phyloP scores from a whole-genome alignment of 2,797 vertebrate species.

The Eulemur albifrons region DNA sequence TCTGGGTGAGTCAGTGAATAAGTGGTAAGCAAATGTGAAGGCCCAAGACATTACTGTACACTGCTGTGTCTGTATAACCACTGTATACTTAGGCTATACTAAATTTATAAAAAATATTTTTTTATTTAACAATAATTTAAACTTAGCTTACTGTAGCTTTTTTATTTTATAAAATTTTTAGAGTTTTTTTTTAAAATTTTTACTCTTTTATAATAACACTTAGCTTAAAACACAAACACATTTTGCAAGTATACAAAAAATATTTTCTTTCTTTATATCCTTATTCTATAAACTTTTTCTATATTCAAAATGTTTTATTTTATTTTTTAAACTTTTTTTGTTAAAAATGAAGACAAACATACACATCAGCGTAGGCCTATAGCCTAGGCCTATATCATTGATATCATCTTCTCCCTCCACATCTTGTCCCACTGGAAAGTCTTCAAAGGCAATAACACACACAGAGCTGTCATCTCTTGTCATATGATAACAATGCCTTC shows the following conservation, averaged over 20 bases:
- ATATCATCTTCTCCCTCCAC: background rate
- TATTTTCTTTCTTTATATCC: too few species aligned
- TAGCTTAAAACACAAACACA: background rate
- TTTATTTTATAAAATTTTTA: background rate
- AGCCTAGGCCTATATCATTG: background rate
- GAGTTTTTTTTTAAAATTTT: background rate
- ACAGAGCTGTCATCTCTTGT: background rate
- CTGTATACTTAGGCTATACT: too few species aligned
- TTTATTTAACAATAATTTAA: background rate
- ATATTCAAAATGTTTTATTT: background rate
- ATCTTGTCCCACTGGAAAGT: background rate
- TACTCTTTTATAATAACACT: background rate
- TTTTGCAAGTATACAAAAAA: background rate
- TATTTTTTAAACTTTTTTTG: background rate
- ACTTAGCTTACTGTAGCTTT: background rate
- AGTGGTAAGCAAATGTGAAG: background rate
- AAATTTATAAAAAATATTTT: background rate
- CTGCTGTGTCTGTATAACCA: too few species aligned
- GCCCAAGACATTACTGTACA: too few species aligned
- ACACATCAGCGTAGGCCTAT: background rate
- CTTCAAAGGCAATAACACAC: background rate
- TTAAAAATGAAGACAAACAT: background rate
- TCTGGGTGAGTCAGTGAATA: background rate
- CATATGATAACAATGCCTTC: background rate
- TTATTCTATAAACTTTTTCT: background rate